Evolutionary conservation across 2,113 vertebrate species (phyloP), one percentile per base, ranked within the genome.

Genomic region (Menura novaehollandiae): DNA sequence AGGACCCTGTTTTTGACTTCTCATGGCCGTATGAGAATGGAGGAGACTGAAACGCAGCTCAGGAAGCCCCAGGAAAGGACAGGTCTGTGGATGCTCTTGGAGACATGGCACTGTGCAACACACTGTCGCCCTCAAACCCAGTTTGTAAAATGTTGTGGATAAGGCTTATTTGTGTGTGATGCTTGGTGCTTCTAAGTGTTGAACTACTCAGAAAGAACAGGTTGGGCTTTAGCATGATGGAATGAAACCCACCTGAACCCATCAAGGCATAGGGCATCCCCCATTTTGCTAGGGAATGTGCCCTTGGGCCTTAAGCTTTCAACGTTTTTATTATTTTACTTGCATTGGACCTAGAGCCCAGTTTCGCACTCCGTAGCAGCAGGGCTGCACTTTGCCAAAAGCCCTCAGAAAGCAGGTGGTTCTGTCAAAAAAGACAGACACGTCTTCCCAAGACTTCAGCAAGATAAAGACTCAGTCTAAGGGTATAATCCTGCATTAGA

Each of bases 261-360:
- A 72, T 3, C 5, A 28, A 69, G 60, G 43, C 41, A 30, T 32
- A 80, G 52, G 53, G 43, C 15, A 84, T 22, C 37, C 43, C 41
- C 6, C 2, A 8, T 59, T 74, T 93, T 79, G 27, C 47, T 78
- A 27, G 39, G n/a, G 30, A 82, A 39, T 43, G 10, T 51, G 44
- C 63, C n/a, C 24, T 32, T 80, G 12, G 63, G 30, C 80, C 81
- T 89, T 37, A 23, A 15, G 30, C 41, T 32, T 27, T 64, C 74
- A 30, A n/a, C 0, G 0, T 7, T 5, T 1, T 3, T 51, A 8
- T 44, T 52, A 32, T 15, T 35, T 39, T 32, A 71, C n/a, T n/a
- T 63, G 28, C 0, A 1, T 51, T 51, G 35, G 27, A 63, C 14
- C 6, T 2, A 46, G 13, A 52, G 15, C 28, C 14, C 20, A 17